phyloP scores from a whole-genome alignment of 2,797 vertebrate genomes.

The Sandelia bainsii region DNA sequence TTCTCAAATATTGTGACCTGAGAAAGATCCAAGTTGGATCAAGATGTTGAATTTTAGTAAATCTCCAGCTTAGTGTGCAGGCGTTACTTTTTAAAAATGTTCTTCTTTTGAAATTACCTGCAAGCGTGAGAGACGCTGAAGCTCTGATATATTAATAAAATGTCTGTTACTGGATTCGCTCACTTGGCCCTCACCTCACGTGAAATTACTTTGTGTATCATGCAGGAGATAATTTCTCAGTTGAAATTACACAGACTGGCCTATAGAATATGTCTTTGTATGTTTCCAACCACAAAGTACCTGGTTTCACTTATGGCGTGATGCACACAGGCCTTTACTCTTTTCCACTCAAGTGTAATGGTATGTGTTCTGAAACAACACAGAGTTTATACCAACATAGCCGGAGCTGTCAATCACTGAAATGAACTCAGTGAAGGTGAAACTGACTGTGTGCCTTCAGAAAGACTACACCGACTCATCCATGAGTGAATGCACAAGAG shows the following conservation, averaged over 20 bases:
- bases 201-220: not conserved
- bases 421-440: slow-evolving; percentile 39
- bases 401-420: slow-evolving; percentile 36
- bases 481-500: slow-evolving; percentile 27
- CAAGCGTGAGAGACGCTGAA: not conserved
- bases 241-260: not conserved
- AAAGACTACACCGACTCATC: not conserved
- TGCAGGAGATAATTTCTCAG: not conserved
- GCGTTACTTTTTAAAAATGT: not conserved
- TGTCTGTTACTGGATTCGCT: not conserved
- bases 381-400: slow-evolving; percentile 29
- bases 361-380: slow-evolving; percentile 12
- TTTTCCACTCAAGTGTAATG: slow-evolving; percentile 30
- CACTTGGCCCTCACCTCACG: slow-evolving; percentile 14
- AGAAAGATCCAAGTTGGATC: not conserved
- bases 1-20: not conserved
- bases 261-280: slow-evolving; percentile 4
- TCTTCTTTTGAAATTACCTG: not conserved
- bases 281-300: slow-evolving; percentile 7
- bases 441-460: slow-evolving; percentile 30
- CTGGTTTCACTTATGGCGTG: not conserved
- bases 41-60: not conserved
- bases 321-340: slow-evolving; percentile 5
- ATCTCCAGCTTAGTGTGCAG: not conserved
- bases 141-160: slow-evolving; percentile 9